Evolutionary conservation across 1,140 invertebrate genomes (phyloP).

Genomic region (Parasteatoda tepidariorum): DNA sequence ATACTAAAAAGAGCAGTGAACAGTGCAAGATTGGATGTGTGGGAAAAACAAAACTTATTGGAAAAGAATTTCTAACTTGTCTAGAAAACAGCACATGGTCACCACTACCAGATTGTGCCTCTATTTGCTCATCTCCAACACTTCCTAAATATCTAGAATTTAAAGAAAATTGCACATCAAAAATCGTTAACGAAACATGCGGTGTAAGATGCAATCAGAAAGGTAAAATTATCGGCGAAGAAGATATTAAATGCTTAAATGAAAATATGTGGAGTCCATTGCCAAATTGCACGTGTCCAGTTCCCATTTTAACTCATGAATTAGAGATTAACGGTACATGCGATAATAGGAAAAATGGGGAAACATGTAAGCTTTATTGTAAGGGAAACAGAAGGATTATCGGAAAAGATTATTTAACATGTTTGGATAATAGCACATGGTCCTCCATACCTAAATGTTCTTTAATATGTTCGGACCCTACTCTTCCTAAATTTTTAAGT

Average conservation of each 20-base stretch:
- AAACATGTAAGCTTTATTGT: background rate
- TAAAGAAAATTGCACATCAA: background rate
- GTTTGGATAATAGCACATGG: background rate
- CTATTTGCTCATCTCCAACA: background rate
- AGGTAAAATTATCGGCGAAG: background rate
- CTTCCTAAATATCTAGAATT: background rate
- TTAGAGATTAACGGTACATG: background rate
- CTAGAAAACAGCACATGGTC: conserved; percentile 3
- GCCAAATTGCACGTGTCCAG: background rate
- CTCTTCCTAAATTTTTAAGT: background rate
- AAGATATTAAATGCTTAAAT: background rate
- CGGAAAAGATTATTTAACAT: background rate
- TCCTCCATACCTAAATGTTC: background rate
- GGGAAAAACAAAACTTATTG: background rate
- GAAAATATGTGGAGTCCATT: background rate
- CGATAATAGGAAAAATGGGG: background rate
- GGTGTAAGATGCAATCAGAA: background rate
- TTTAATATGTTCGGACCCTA: background rate
- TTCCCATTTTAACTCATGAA: background rate
- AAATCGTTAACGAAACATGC: background rate
- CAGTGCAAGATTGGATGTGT: background rate
- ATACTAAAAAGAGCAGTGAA: background rate
- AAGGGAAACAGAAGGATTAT: background rate
- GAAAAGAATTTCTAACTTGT: background rate
- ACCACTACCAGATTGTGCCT: background rate